phyloP scores from a whole-genome alignment of 2,797 vertebrate genomes.

The Microchirus variegatus region DNA sequence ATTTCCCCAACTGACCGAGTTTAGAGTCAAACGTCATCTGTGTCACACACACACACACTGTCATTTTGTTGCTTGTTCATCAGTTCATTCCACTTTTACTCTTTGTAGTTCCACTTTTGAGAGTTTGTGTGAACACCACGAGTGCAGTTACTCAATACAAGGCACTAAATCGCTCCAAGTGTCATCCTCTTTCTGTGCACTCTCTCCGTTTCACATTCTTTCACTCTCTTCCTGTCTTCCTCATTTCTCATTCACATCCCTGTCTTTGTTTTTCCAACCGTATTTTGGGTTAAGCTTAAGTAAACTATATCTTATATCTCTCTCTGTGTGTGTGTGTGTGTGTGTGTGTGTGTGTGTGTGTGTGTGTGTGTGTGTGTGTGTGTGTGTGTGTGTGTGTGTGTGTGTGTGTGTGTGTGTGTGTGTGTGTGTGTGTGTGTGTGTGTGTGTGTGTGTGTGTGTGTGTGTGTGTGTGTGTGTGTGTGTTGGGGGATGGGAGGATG shows the following conservation, averaged over 20 bases:
- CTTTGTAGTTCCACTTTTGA: not conserved
- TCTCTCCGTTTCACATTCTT: constrained; percentile 45
- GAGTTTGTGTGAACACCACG: not conserved
- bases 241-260: constrained; percentile 64
- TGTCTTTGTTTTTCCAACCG: constrained; percentile 42
- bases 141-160: constrained; percentile 1
- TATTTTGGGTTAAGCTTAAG: constrained; percentile 46
- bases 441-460: constrained; percentile 4
- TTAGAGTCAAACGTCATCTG: constrained; percentile 10
- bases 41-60: not conserved
- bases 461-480: constrained; percentile 4
- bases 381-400: constrained; percentile 4
- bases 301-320: constrained; percentile 48
- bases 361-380: constrained; percentile 4
- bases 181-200: not conserved
- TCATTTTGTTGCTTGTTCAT: not conserved
- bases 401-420: constrained; percentile 4
- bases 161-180: not conserved
- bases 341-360: constrained; percentile 4
- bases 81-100: not conserved
- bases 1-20: constrained; percentile 31
- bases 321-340: constrained; percentile 6
- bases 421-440: constrained; percentile 4
- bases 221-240: constrained; percentile 49
- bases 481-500: not conserved